Evolutionary conservation across 2,797 vertebrate genomes (phyloP), one percentile per base, ranked within the genome.

Genomic region (Phataginus tricuspis): DNA sequence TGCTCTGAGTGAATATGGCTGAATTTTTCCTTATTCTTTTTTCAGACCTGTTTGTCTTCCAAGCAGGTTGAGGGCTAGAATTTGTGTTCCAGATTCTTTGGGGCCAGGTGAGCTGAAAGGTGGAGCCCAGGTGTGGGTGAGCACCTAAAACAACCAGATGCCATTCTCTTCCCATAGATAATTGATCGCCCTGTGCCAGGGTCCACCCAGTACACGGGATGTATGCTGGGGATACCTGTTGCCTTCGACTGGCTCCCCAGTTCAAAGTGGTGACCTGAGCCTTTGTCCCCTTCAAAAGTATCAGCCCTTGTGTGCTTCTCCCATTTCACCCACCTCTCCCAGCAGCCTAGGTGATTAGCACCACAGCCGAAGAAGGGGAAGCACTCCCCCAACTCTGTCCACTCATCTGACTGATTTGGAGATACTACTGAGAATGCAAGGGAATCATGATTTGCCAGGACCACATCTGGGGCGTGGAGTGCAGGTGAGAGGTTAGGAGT

Each of bases 391-490:
- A 0, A 14, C 39, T 68, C 34, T 42, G 3, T 6, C 31, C 21
- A 18, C 6, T 13, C 57, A 6, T 15, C 19, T n/a, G 31, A 12
- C 15, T n/a, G n/a, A 51, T 5, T 59, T 16, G 74, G 27, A 29
- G 12, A 31, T 18, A n/a, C 53, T 49, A 14, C 16, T 55, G 53
- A 86, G 80, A 68, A 63, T 37, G 34, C 6, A 21, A 0, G 9
- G 42, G 19, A 63, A 14, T 51, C 69, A 12, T 12, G 3, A n/a
- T 3, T 57, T 8, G 0, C 21, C 34, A 90, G 80, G 72, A 42
- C 42, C 63, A 23, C 18, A 18, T 16, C 8, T 59, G 71, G 14
- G 63, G 29, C 0, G 0, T 1, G 7, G 10, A 10, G 4, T 4
- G 7, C 5, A 4, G 45, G 3, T 9, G 49, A 57, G 78, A 57